A percentile compares a stretch with the other conserved stretches of the same genome.
These are phyloP conservation scores for Encarsia formosa DNA, from an alignment of 2,888 invertebrate species.

Conservation along the genomic window DNA sequence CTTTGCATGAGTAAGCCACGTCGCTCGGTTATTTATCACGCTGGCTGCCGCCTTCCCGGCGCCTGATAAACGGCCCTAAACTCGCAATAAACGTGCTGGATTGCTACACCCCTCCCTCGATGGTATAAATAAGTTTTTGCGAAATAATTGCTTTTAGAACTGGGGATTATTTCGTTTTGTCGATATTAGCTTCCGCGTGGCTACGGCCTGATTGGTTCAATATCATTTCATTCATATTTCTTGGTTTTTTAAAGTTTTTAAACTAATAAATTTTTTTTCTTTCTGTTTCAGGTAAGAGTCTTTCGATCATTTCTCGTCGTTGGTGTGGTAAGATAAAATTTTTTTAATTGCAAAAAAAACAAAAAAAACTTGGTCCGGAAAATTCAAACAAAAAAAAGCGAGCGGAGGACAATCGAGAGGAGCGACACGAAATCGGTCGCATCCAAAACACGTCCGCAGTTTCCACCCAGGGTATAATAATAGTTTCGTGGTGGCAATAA, in stretches of 20 bases:
- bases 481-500: conserved; percentile 37
- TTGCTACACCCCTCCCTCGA: too few relatives aligned
- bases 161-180: not conserved
- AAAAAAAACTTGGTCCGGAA: not conserved
- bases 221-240: not conserved
- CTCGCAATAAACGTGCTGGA: conserved; percentile 4
- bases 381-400: not conserved
- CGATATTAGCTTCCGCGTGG: not conserved
- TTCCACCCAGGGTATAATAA: conserved; percentile 37
- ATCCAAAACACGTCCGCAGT: conserved; percentile 36
- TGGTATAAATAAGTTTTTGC: conserved; percentile 12
- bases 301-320: not conserved
- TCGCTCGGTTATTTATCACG: conserved; percentile 12
- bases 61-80: conserved; percentile 9
- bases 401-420: conserved; percentile 11
- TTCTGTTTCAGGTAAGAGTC: conserved; percentile 16
- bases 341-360: not conserved
- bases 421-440: conserved; percentile 21
- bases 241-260: not conserved
- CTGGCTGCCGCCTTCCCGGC: not conserved
- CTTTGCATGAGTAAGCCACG: conserved; percentile 8
- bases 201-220: not conserved
- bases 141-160: not conserved
- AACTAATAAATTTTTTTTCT: not conserved
- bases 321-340: too few relatives aligned